These are phyloP conservation scores for Gobio occitaniae DNA, from an alignment of 2,797 vertebrate genomes.

Conservation along the genomic window DNA sequence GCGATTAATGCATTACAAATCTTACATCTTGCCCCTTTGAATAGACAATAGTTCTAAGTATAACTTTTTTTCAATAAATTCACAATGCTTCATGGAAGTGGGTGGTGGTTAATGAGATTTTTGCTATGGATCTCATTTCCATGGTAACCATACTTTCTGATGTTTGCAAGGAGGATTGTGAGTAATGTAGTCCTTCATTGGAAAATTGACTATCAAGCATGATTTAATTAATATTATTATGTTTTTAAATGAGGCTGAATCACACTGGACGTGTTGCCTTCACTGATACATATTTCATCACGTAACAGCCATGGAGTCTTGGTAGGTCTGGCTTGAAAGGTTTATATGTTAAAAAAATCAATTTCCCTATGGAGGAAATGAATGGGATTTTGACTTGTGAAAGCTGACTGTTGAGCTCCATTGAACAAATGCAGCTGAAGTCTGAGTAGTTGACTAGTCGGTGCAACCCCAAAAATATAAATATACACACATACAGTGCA, in stretches of 20 bases:
- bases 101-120: neutral
- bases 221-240: neutral
- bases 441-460: neutral
- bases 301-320: neutral
- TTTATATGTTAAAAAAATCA: neutral
- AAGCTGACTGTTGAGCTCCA: neutral
- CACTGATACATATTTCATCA: neutral
- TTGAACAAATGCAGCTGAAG: neutral
- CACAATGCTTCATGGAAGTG: neutral
- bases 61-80: neutral
- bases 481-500: neutral
- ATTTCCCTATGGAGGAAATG: neutral
- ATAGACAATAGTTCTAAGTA: neutral
- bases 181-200: slow-evolving; percentile 8
- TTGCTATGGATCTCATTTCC: slow-evolving; percentile 29
- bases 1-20: neutral
- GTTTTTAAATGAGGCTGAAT: neutral
- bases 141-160: neutral
- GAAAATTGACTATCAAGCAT: neutral
- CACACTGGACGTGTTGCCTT: neutral
- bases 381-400: slow-evolving; percentile 4
- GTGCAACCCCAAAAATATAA: neutral
- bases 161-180: neutral
- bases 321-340: neutral
- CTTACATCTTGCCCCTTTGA: neutral